Base-by-base conservation (phyloP, 2,797 vertebrate species). In the Garrulus glandarius region DNA sequence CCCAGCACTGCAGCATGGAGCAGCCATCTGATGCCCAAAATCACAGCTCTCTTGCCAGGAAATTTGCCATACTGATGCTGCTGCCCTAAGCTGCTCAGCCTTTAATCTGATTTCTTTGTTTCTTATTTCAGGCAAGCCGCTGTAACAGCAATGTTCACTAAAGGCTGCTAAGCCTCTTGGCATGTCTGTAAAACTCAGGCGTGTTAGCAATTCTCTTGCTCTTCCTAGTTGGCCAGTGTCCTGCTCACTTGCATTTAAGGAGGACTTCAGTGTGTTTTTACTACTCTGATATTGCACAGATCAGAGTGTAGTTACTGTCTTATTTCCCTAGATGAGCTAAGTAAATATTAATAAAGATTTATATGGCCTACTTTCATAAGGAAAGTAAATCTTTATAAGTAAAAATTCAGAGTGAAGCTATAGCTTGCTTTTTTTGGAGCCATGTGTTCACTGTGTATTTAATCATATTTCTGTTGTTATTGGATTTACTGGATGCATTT, bases 101-200 rank as follows among this genome's bases (percentile, higher is more conserved):
- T 69, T 86, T 91, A 89, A 94, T 90, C 89, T 60, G 49, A 76
- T 95, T 91, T 93, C 84, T 96, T 95, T 89, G 67, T 87, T 96
- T 75, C 70, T 84, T 90, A 60, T 57, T 92, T 74, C 70, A 87
- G 81, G 72, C 67, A 86, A 92, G 60, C 41, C 4, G 6, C 68
- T 84, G 52, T 44, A 91, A 74, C 77, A 85, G 86, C 68, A 93
- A 71, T 60, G 44, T 78, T 91, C 69, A 11, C 61, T 71, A 50
- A 85, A 89, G 72, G n/a, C 79, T 32, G 68, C 80, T 91, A 92
- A 92, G 74, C 82, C 52, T 27, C 77, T 84, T 92, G 95, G 77
- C 65, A 34, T 34, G 68, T 61, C 65, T 83, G 3, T 71, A 85
- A 88, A 63, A 75, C 49, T 61, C 56, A 27, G 69, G 64, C 4